These are phyloP conservation scores for Hypomesus transpacificus DNA, from an alignment of 2,113 vertebrate genomes.

Conservation along the genomic window DNA sequence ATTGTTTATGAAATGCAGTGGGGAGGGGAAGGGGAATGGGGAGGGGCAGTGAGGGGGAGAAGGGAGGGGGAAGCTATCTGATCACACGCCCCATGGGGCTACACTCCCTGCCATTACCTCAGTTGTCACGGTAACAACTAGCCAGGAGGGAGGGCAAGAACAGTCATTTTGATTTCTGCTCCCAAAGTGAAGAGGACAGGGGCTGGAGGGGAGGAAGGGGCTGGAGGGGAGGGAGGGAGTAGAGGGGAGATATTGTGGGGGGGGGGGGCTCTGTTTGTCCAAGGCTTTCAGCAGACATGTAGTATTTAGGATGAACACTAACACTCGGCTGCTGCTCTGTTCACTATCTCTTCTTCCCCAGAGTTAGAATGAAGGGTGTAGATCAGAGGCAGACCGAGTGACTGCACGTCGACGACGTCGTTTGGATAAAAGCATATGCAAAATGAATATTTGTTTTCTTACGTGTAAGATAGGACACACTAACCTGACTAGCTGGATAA, in stretches of 20 bases:
- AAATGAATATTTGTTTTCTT: no score
- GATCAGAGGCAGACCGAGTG: no score
- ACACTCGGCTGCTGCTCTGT: no score
- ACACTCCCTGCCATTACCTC: not conserved
- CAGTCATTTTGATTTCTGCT: not conserved
- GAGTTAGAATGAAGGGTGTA: no score
- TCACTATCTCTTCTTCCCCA: no score
- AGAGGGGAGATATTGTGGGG: no score
- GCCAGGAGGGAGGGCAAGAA: not conserved
- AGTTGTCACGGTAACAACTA: not conserved
- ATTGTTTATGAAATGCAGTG: not conserved
- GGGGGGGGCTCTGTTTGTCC: no score
- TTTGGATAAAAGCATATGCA: no score
- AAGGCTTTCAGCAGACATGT: not conserved
- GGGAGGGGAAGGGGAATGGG: not conserved
- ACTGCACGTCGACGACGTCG: no score
- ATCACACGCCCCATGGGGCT: not conserved
- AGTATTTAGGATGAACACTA: not conserved
- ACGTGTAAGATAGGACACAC: no score
- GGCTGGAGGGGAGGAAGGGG: not conserved
- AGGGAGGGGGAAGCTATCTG: not conserved
- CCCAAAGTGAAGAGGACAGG: not conserved
- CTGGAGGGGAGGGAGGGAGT: not conserved
- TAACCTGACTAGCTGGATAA: no score
- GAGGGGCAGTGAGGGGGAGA: not conserved